Evolutionary conservation across 2,113 vertebrate species (phyloP).

Genomic region (Ifrita kowaldi): DNA sequence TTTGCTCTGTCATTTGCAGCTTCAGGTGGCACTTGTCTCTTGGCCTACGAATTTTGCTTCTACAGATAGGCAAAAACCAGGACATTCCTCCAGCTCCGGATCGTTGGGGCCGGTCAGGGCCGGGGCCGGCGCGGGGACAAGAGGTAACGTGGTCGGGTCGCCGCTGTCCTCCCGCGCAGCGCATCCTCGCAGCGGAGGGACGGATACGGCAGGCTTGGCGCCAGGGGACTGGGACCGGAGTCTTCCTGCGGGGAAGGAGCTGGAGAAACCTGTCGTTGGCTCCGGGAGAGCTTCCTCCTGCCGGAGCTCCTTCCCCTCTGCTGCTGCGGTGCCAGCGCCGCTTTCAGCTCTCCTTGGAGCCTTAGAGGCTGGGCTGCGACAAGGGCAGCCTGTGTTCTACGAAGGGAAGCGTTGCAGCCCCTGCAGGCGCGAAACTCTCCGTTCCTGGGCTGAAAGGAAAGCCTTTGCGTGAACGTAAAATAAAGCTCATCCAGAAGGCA

Average conservation of each 20-base stretch:
- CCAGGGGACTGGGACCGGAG: neutral
- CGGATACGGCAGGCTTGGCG: neutral
- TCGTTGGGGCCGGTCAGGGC: accelerated
- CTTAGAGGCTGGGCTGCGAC: neutral
- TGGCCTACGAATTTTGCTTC: neutral
- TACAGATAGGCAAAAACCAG: accelerated
- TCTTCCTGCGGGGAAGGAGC: neutral
- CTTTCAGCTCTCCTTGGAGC: neutral
- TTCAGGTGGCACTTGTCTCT: neutral
- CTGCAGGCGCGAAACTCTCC: neutral
- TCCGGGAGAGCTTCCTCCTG: neutral
- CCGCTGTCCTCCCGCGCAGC: neutral
- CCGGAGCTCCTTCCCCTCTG: neutral
- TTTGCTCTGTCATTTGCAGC: neutral
- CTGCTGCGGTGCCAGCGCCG: neutral
- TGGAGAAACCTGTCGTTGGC: neutral
- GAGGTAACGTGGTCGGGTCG: neutral
- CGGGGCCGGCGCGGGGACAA: neutral
- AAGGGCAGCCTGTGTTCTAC: neutral
- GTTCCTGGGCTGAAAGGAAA: neutral
- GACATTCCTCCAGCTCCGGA: accelerated
- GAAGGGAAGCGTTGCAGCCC: neutral
- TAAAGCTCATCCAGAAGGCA: neutral
- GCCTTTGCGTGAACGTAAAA: neutral
- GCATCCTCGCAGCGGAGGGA: no score